phyloP scores from a whole-genome alignment of 2,797 vertebrate genomes.

The Huso huso region DNA sequence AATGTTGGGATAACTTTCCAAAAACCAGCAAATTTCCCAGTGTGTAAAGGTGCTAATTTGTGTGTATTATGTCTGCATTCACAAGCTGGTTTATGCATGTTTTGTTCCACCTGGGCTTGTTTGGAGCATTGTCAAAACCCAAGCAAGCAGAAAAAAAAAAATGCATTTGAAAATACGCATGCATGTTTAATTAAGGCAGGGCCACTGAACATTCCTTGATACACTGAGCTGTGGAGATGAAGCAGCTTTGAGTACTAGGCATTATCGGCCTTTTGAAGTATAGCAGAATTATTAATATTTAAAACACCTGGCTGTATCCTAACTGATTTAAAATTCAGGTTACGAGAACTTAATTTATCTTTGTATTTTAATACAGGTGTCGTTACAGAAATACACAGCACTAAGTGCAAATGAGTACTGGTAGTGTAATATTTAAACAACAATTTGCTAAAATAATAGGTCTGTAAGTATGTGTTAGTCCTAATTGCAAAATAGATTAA shows the following conservation, averaged over 20 bases:
- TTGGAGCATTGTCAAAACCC: slow-evolving; percentile 91
- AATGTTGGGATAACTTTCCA: too few relatives aligned
- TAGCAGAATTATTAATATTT: slow-evolving; percentile 87
- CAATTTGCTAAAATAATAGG: slow-evolving; percentile 4
- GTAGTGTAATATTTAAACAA: slow-evolving; percentile 14
- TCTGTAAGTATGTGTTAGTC: not conserved
- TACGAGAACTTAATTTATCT: slow-evolving; percentile 31
- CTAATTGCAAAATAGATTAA: slow-evolving; percentile 20
- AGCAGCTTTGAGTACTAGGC: slow-evolving; percentile 67
- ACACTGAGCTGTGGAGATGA: slow-evolving; percentile 74
- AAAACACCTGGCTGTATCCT: slow-evolving; percentile 71
- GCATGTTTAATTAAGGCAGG: slow-evolving; percentile 94
- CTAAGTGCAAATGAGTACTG: slow-evolving; percentile 16
- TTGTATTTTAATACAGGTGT: slow-evolving; percentile 31
- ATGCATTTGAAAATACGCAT: slow-evolving; percentile 83
- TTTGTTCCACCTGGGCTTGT: slow-evolving; percentile 91
- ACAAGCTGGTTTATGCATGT: slow-evolving; percentile 86
- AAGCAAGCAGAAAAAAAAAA: slow-evolving; percentile 78
- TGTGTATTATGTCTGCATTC: slow-evolving; percentile 83
- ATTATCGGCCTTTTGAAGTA: slow-evolving; percentile 91
- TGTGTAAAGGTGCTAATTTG: slow-evolving; percentile 96
- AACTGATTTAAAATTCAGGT: slow-evolving; percentile 38
- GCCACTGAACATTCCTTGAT: slow-evolving; percentile 61
- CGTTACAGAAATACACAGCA: slow-evolving; percentile 21
- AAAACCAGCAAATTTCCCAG: too few relatives aligned